Conservation (phyloP, 2,113 vertebrate species). For the Genyomyrus donnyi region DNA sequence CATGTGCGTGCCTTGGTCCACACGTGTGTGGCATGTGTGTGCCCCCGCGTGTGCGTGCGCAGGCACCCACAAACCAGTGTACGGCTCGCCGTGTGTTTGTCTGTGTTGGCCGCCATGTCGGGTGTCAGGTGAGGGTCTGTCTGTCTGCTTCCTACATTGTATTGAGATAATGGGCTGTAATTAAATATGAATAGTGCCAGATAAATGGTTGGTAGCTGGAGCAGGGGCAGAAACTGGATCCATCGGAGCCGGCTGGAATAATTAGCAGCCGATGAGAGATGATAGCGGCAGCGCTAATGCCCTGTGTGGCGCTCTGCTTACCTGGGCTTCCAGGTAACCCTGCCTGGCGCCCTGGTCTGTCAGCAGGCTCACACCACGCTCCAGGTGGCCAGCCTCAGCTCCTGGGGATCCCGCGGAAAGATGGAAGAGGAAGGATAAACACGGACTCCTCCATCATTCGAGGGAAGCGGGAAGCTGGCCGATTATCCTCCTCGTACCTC, state of each 20-base stretch:
- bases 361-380: not conserved
- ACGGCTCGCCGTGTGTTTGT: not conserved
- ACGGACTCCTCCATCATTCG: not conserved
- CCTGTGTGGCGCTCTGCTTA: constrained; percentile 19
- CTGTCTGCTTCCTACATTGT: constrained; percentile 62
- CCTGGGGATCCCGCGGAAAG: not conserved
- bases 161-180: constrained; percentile 62
- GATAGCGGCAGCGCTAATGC: constrained; percentile 50
- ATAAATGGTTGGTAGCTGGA: constrained; percentile 66
- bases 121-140: constrained; percentile 37
- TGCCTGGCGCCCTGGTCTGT: constrained; percentile 30
- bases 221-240: constrained; percentile 62
- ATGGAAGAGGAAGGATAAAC: not conserved
- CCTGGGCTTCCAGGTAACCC: constrained; percentile 37
- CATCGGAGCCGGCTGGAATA: constrained; percentile 50
- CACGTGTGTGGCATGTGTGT: constrained; percentile 14
- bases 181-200: constrained; percentile 67
- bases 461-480: constrained; percentile 28
- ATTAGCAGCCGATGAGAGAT: constrained; percentile 68
- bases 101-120: not conserved
- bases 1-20: not conserved
- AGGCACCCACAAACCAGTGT: not conserved
- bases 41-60: not conserved
- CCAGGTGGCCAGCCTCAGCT: not conserved
- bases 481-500: not conserved